Base-by-base conservation (phyloP, 37 sponge, comb jelly and placozoan species). In the Petrosia ficiformis region DNA sequence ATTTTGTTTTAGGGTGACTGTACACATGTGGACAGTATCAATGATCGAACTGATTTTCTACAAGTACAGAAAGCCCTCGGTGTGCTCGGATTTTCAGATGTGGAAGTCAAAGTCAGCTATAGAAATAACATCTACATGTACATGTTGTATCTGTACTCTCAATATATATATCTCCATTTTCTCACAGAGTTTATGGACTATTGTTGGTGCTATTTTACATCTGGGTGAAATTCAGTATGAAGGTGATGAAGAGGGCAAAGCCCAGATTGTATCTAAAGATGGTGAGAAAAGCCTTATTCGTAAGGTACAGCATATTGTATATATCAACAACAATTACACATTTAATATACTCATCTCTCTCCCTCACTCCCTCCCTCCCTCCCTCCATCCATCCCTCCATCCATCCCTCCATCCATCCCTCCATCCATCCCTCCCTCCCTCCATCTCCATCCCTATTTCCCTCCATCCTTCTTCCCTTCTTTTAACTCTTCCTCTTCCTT, bases 141-240 rank as follows among this genome's bases (percentile, higher is more conserved):
- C 8, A 48, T 19, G 14, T 48, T 8, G 14, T 48, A 19, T 48
- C 14, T 48, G 14, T 48, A 8, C 54, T 19, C 54, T 48, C 8
- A 19, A 48, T 48, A 19, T 6, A 28, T 57, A 26, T 57, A 34
- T 57, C 6, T 56, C 39, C 39, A 39, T 28, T 68, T 22, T 4
- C 38, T 48, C 14, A 48, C 54, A 89, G 89, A 60, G 76, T 34
- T 68, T 89, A 42, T 89, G 89, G 89, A 44, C 35, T 26, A 67
- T 91, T 56, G 75, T 91, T 52, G 83, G 57, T 54, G 83, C 83
- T n/a, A 77, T 86, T 10, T 43, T 86, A 2, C 92, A 86, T 32
- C 71, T 91, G 14, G 92, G 92, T 0, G 59, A 86, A 39, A 38
- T 85, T 32, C 59, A 48, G 26, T 84, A 74, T 44, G 61, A 74